These are phyloP conservation scores for Oncorhynchus keta DNA, from an alignment of 2,113 vertebrate genomes.

Conservation along the genomic window DNA sequence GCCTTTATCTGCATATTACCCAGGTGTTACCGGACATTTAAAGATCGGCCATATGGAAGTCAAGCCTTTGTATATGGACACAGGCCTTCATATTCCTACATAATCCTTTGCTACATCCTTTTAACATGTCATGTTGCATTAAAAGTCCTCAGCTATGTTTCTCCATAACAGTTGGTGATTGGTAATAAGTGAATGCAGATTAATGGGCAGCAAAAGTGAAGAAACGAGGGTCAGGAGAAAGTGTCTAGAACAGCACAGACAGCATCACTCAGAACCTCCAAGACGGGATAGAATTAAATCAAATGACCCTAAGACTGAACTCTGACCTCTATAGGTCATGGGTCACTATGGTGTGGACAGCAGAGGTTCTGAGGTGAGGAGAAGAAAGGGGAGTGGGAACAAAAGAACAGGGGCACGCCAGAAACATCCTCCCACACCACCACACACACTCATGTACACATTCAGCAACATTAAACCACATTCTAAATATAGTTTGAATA, in stretches of 20 bases:
- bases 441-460: neutral
- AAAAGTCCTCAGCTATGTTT: neutral
- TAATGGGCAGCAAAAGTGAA: neutral
- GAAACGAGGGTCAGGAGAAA: neutral
- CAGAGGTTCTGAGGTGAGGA: slow-evolving; percentile 30
- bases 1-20: neutral
- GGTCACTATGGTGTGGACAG: slow-evolving; percentile 45
- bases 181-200: neutral
- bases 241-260: slow-evolving; percentile 25
- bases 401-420: slow-evolving; percentile 11
- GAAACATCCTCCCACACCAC: neutral
- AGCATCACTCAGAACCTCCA: slow-evolving; percentile 9
- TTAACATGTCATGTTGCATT: neutral
- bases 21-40: neutral
- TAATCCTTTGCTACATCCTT: neutral
- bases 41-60: neutral
- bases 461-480: neutral
- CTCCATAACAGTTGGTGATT: neutral
- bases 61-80: neutral
- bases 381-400: slow-evolving; percentile 18
- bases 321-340: slow-evolving; percentile 38
- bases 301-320: slow-evolving; percentile 60
- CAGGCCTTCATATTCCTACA: neutral
- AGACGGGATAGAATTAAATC: slow-evolving; percentile 47
- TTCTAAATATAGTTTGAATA: neutral